Evolutionary conservation across 2,888 invertebrate genomes (phyloP), one percentile per base, ranked within the genome.

Genomic region (Pyralis farinalis): DNA sequence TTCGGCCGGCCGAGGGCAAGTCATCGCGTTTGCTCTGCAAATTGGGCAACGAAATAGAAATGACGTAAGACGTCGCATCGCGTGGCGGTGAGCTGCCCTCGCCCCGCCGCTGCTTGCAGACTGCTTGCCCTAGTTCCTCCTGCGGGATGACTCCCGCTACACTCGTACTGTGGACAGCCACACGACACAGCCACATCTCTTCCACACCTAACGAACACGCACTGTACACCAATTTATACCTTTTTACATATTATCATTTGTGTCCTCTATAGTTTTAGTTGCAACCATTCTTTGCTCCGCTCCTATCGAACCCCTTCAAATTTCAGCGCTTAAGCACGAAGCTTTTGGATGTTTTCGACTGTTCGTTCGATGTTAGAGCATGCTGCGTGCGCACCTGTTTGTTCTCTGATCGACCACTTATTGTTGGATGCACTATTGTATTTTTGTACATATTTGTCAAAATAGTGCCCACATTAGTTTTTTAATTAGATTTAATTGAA

Each of bases 401-500:
- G 7, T n/a, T 8, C 4, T 16, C 16, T 25, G n/a, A 25, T 25
- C 4, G 16, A 25, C 25, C 25, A n/a, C n/a, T n/a, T 7, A 25
- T 7, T 25, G 25, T 25, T 10, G 39, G 27, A 39, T 39, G 39
- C 33, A 12, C 8, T 4, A n/a, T 25, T 25, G 25, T 25, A n/a
- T n/a, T n/a, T n/a, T n/a, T n/a, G n/a, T 7, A 3, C 25, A 25
- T 25, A 25, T 25, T n/a, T 25, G 16, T 16, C 2, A 4, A 16
- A 16, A 16, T 16, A 3, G 16, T 16, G 16, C 16, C 16, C 3
- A 16, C n/a, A 60, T 47, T 62, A 61, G 59, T 59, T 74, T 71
- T 71, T 58, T 65, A 69, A 69, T 58, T 74, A 74, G 73, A 65
- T 58, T 56, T 53, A 69, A 55, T 46, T 61, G 49, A 64, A 58